Conservation (phyloP, 2,888 invertebrate genomes). For the Ernsta delagoae region DNA sequence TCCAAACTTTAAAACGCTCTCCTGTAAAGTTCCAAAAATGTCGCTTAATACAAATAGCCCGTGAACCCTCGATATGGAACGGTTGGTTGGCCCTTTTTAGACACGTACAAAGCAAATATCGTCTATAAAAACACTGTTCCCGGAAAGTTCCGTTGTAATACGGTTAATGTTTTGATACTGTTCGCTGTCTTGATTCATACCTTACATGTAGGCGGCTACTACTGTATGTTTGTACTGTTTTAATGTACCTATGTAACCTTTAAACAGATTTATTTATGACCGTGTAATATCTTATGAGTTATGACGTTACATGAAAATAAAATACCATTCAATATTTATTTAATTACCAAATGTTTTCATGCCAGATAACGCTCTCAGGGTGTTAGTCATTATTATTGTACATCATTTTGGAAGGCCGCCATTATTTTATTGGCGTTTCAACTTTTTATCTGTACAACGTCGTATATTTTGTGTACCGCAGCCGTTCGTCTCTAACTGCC, state of each 20-base stretch:
- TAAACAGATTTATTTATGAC: too few relatives aligned
- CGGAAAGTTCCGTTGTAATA: background rate
- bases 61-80: too few relatives aligned
- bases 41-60: too few relatives aligned
- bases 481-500: conserved; percentile 34
- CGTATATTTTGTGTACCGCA: conserved; percentile 28
- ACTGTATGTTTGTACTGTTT: too few relatives aligned
- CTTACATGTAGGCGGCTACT: too few relatives aligned
- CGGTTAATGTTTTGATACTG: background rate
- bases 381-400: background rate
- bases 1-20: too few relatives aligned
- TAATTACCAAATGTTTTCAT: background rate
- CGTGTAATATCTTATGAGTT: too few relatives aligned
- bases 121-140: conserved; percentile 11
- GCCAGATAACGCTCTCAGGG: background rate
- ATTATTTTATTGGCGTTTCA: conserved; percentile 33
- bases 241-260: too few relatives aligned
- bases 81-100: conserved; percentile 22
- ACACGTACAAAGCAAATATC: conserved; percentile 16
- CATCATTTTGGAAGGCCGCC: conserved; percentile 20
- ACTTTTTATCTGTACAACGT: conserved; percentile 28
- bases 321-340: too few relatives aligned
- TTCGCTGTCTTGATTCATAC: background rate
- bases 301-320: too few relatives aligned
- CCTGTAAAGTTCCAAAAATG: too few relatives aligned